Conservation (phyloP, 2,797 vertebrate species). For the Tragelaphus eurycerus region DNA sequence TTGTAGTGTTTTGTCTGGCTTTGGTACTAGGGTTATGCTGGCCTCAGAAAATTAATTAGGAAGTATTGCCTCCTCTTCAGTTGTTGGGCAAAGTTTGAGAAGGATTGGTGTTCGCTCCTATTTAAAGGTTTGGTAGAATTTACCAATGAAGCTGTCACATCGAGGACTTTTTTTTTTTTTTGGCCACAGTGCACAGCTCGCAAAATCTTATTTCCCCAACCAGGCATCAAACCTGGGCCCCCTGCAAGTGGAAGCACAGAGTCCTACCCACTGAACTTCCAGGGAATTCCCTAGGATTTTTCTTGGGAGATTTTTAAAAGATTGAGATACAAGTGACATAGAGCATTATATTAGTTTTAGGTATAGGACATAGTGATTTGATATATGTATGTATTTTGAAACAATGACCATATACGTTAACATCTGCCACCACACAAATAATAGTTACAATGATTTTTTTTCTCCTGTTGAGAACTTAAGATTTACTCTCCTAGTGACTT, state of each 20-base stretch:
- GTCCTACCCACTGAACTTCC: neutral
- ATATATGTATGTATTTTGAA: neutral
- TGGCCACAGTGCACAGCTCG: accelerated
- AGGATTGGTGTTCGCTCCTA: neutral
- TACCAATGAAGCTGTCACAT: neutral
- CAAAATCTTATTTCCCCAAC: neutral
- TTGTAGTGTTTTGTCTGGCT: neutral
- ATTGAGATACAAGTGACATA: neutral
- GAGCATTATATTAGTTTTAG: neutral
- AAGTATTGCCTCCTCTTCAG: neutral
- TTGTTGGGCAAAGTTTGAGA: neutral
- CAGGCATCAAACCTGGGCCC: neutral
- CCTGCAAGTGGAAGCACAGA: neutral
- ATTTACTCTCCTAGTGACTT: neutral
- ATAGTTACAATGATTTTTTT: neutral
- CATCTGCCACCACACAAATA: neutral
- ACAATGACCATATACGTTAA: neutral
- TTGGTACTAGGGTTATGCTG: neutral
- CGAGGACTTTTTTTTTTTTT: neutral
- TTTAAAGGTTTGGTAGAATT: neutral
- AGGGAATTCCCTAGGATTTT: neutral
- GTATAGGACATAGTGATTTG: neutral
- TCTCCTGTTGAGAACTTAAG: neutral
- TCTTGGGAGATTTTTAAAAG: neutral
- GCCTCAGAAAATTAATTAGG: neutral